These are phyloP conservation scores for Porites cylindrica DNA, from an alignment of 92 coral and sea anemone species.

Conservation along the genomic window DNA sequence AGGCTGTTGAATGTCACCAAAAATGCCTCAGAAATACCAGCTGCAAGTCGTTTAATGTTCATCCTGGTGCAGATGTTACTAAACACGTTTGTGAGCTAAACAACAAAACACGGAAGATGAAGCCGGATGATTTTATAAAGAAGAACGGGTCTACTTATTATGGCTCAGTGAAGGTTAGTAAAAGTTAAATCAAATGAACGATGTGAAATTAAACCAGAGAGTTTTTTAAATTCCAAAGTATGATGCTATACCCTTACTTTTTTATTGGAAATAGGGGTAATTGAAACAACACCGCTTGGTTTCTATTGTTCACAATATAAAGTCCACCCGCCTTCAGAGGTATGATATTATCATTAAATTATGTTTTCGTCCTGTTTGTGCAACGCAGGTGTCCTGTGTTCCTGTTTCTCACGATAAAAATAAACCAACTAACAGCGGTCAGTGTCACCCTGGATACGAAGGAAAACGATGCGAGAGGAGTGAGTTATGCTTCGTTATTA, in stretches of 20 bases:
- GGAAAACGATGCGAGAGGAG: not conserved
- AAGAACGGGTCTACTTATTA: not conserved
- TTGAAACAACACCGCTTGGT: too few relatives aligned
- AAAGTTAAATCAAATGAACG: too few relatives aligned
- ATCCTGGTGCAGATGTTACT: not conserved
- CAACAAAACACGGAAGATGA: conserved; percentile 4
- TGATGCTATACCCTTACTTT: too few relatives aligned
- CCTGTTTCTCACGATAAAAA: not conserved
- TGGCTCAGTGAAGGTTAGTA: not conserved
- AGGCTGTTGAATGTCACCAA: not conserved
- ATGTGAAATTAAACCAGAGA: too few relatives aligned
- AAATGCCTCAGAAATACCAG: not conserved
- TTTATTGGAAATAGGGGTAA: too few relatives aligned
- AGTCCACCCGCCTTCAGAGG: too few relatives aligned
- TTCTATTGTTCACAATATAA: too few relatives aligned
- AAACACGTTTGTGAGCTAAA: conserved; percentile 35
- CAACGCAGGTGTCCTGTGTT: not conserved
- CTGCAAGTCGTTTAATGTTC: conserved; percentile 3
- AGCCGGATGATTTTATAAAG: not conserved
- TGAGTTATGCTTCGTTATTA: too few relatives aligned
- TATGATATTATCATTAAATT: not conserved
- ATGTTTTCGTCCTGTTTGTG: not conserved
- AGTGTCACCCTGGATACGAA: conserved; percentile 4
- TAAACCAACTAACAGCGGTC: not conserved
- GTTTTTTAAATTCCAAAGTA: too few relatives aligned